Evolutionary conservation across 2,888 invertebrate genomes (phyloP), one percentile per base, ranked within the genome.

Genomic region (Melanostoma scalare): DNA sequence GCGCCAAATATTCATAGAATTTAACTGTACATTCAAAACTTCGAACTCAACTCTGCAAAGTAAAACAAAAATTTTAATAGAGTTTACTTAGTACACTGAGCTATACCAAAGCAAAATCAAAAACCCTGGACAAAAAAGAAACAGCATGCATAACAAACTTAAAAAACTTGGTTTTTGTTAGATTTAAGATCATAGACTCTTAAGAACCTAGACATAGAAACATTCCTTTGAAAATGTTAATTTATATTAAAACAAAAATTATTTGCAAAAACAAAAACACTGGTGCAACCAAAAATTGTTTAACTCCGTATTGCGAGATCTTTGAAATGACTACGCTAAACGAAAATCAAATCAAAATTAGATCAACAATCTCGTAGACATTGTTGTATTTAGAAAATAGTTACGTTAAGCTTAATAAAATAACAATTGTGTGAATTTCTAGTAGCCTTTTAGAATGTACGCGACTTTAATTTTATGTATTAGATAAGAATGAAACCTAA

Each of bases 101-200:
- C 73, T 73, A 82, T 73, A 82, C 82, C 82, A 82, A 82, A 82
- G 82, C 73, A 78, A 78, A 69, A 78, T 82, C 82, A 82, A 82
- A 82, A 73, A 82, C 67, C 81, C 67, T 44, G 38, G 56, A 73
- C 69, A 74, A 40, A 61, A 75, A 60, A 61, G 20, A 74, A 53
- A 77, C 40, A 40, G 20, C 20, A 48, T 69, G 69, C 10, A 40
- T 75, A 74, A 52, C 67, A 65, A 65, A 48, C 44, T 52, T 86
- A 86, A 58, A 84, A 38, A 10, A 67, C 65, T 78, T 85, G 74
- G 60, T 76, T 81, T 72, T 76, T 72, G 72, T 81, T 20, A 76
- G 77, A 42, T 46, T 20, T 72, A 67, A 81, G 50, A 71, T 60
- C 61, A 42, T 35, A 74, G 31, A 42, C 6, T 46, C 5, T 8